Evolutionary conservation across 2,888 invertebrate species (phyloP).

Genomic region (Xylota sylvarum): DNA sequence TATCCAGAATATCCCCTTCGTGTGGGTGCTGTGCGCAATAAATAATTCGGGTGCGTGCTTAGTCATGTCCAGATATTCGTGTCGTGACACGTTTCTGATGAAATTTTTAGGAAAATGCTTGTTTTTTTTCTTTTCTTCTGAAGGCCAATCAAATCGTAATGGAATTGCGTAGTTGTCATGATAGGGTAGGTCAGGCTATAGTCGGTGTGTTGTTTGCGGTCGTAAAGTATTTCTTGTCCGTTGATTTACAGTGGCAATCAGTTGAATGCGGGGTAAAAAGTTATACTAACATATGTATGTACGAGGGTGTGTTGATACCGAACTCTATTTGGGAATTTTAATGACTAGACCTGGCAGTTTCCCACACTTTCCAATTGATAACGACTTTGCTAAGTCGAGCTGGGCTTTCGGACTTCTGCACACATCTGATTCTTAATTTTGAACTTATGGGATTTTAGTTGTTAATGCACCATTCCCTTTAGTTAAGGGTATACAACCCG

Average conservation of each 20-base stretch:
- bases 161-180: slow-evolving; percentile 31
- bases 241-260: slow-evolving; percentile 4
- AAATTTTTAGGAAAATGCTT: not conserved
- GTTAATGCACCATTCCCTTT: too few species aligned
- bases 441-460: not conserved
- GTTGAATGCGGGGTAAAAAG: not conserved
- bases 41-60: slow-evolving; percentile 1
- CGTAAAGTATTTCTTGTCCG: not conserved
- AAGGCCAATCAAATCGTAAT: slow-evolving; percentile 23
- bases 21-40: slow-evolving; percentile 30
- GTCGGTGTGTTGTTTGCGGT: not conserved
- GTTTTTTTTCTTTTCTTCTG: not conserved
- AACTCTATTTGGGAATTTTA: not conserved
- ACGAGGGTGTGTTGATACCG: not conserved
- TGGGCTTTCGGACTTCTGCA: too few species aligned
- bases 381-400: not conserved
- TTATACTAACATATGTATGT: not conserved
- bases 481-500: too few species aligned
- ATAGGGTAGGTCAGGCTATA: slow-evolving; percentile 36
- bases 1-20: slow-evolving; percentile 6
- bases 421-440: too few species aligned
- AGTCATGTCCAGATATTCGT: slow-evolving; percentile 26
- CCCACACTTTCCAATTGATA: not conserved
- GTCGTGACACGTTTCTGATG: slow-evolving; percentile 30
- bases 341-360: not conserved